phyloP scores from a whole-genome alignment of 2,888 invertebrate species.

The Pyralis farinalis region DNA sequence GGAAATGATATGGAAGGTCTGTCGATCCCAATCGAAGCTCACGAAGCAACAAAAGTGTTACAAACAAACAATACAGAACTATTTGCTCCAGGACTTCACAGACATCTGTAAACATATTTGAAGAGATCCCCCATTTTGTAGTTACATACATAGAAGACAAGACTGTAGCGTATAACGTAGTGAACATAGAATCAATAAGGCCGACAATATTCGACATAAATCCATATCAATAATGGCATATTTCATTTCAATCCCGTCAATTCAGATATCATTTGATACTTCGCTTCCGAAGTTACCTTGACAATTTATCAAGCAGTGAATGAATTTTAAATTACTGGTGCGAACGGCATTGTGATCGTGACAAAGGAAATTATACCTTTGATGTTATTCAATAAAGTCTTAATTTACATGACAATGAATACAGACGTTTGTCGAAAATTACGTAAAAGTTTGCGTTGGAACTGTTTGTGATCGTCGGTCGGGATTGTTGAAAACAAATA shows the following conservation, averaged over 20 bases:
- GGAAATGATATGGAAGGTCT: neutral
- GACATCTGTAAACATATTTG: no score
- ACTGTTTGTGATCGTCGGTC: no score
- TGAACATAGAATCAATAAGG: neutral
- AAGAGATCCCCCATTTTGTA: no score
- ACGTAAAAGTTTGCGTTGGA: no score
- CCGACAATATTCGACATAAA: conserved; percentile 15
- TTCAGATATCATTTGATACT: neutral
- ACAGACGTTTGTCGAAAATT: no score
- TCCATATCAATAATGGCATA: conserved; percentile 12
- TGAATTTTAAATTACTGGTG: conserved; percentile 32
- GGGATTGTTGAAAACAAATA: no score
- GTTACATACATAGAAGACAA: no score
- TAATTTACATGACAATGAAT: neutral
- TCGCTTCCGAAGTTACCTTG: neutral
- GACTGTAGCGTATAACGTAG: no score
- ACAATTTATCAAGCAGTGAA: neutral
- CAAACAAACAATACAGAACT: no score
- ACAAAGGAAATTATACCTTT: neutral
- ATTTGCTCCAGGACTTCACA: no score
- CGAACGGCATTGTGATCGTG: conserved; percentile 9
- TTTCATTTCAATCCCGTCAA: conserved; percentile 2
- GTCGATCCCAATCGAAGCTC: neutral
- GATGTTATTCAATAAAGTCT: neutral
- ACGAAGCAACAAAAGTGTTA: no score